Conservation (phyloP, 2,797 vertebrate species). For the Leuciscus waleckii region DNA sequence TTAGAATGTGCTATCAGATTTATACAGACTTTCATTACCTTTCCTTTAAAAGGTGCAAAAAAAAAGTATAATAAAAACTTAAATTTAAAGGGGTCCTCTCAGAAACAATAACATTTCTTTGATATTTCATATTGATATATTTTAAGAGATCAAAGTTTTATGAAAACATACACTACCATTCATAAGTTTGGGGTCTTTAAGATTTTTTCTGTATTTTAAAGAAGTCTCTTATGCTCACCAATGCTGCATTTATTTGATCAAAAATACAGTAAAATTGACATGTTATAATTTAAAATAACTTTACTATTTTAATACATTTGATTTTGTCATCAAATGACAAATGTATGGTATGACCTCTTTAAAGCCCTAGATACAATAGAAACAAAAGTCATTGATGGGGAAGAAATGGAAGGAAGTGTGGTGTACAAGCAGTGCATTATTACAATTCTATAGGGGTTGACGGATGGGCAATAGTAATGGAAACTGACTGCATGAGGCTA, state of each 20-base stretch:
- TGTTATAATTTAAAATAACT: too few relatives aligned
- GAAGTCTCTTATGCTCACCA: too few relatives aligned
- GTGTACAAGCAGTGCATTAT: not conserved
- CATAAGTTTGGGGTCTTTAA: too few relatives aligned
- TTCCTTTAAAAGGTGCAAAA: not conserved
- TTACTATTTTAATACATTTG: too few relatives aligned
- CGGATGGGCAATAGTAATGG: not conserved
- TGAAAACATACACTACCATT: not conserved
- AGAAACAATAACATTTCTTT: not conserved
- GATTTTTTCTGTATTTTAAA: too few relatives aligned
- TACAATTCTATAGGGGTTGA: slow-evolving; percentile 1
- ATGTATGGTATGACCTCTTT: not conserved
- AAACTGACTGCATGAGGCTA: slow-evolving; percentile 13
- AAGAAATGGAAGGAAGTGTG: not conserved
- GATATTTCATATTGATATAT: not conserved
- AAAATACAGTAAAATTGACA: too few relatives aligned
- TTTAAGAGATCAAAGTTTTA: not conserved
- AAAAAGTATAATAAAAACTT: not conserved
- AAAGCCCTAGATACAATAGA: not conserved
- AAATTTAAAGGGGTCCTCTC: not conserved
- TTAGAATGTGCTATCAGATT: slow-evolving; percentile 3
- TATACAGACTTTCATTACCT: slow-evolving; percentile 5
- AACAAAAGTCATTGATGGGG: slow-evolving; percentile 2
- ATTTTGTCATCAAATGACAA: not conserved
- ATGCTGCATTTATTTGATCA: too few relatives aligned